phyloP scores from a whole-genome alignment of 2,797 vertebrate species.

The Poecilia wingei region DNA sequence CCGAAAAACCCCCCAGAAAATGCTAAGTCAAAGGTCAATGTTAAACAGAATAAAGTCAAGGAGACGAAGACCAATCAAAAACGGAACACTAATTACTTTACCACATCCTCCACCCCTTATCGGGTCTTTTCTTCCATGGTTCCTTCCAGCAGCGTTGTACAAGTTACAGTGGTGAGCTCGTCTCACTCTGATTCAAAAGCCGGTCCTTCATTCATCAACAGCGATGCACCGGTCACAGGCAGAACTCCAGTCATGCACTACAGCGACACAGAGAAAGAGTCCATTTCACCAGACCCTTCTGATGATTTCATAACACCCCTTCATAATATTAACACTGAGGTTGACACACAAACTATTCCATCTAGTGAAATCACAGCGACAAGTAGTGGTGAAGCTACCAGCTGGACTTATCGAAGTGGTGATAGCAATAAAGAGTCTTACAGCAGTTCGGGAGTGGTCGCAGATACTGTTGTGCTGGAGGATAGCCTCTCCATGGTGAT shows the following conservation, averaged over 20 bases:
- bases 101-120: slow-evolving; percentile 14
- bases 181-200: slow-evolving; percentile 29
- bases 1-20: slow-evolving; percentile 40
- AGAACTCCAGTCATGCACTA: slow-evolving; percentile 42
- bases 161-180: slow-evolving; percentile 35
- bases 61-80: slow-evolving; percentile 36
- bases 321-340: slow-evolving; percentile 33
- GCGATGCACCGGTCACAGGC: slow-evolving; percentile 25
- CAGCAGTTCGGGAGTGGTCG: slow-evolving; percentile 19
- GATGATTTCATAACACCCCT: slow-evolving; percentile 28
- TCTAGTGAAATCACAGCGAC: slow-evolving; percentile 40
- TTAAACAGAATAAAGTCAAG: slow-evolving; percentile 33
- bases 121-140: slow-evolving; percentile 33
- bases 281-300: slow-evolving; percentile 28
- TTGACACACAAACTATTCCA: slow-evolving; percentile 31
- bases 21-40: slow-evolving; percentile 32
- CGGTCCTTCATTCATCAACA: slow-evolving; percentile 33
- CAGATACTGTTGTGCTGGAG: slow-evolving; percentile 60
- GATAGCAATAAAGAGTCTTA: slow-evolving; percentile 62
- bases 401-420: slow-evolving; percentile 46
- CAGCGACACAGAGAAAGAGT: slow-evolving; percentile 17
- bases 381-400: slow-evolving; percentile 50
- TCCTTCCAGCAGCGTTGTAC: slow-evolving; percentile 26
- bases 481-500: slow-evolving; percentile 55
- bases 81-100: slow-evolving; percentile 38